Conservation (phyloP, 2,888 invertebrate species). For the Ypsolopha scabrella region DNA sequence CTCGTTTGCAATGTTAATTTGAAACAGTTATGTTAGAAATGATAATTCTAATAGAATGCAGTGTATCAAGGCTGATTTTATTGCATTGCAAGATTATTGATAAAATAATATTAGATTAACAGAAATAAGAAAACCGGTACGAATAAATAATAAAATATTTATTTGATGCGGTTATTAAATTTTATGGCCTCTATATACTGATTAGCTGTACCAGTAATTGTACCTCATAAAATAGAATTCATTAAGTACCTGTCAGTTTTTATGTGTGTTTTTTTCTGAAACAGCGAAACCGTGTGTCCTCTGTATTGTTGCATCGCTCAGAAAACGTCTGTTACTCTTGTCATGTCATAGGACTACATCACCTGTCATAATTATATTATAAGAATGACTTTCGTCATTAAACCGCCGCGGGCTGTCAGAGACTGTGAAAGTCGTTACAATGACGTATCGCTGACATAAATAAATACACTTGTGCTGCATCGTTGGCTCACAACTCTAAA, state of each 20-base stretch:
- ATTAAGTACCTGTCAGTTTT: too few species aligned
- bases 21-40: constrained; percentile 26
- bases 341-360: neutral
- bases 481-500: neutral
- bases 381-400: constrained; percentile 1
- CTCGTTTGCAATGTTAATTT: constrained; percentile 45
- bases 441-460: constrained; percentile 20
- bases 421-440: constrained; percentile 39
- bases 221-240: too few species aligned
- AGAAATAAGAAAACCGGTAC: too few species aligned
- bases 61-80: neutral
- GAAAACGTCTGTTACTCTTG: neutral
- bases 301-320: neutral
- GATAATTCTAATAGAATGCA: constrained; percentile 2
- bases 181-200: too few species aligned
- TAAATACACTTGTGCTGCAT: constrained; percentile 15
- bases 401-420: constrained; percentile 6
- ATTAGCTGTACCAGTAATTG: too few species aligned
- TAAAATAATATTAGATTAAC: too few species aligned
- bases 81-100: constrained; percentile 1
- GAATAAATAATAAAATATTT: too few species aligned
- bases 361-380: constrained; percentile 1
- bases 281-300: too few species aligned
- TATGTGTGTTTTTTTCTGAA: neutral
- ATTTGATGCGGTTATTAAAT: too few species aligned